Evolutionary conservation across 2,113 vertebrate species (phyloP).

Genomic region (Saiga tatarica): DNA sequence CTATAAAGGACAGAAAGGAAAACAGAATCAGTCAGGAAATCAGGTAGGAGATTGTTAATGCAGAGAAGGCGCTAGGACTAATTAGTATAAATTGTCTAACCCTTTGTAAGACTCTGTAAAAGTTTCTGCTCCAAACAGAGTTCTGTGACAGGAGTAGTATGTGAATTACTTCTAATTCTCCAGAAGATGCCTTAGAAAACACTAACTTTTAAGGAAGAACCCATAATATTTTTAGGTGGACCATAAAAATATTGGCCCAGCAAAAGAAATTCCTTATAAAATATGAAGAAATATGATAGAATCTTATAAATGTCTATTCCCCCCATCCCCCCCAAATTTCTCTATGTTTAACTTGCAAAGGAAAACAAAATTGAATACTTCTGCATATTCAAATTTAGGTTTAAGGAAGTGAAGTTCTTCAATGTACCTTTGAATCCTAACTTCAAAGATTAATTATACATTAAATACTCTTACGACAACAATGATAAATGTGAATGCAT

Average conservation of each 20-base stretch:
- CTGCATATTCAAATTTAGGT: neutral
- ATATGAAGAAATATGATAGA: slow-evolving; percentile 21
- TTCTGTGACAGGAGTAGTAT: neutral
- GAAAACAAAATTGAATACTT: neutral
- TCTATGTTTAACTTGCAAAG: neutral
- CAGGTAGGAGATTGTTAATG: neutral
- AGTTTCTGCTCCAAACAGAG: neutral
- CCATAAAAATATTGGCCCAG: neutral
- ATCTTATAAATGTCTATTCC: neutral
- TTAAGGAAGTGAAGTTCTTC: neutral
- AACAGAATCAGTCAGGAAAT: neutral
- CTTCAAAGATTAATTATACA: neutral
- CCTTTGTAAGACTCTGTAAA: neutral
- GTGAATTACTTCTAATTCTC: neutral
- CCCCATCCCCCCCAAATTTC: neutral
- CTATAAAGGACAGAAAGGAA: neutral
- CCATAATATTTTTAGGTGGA: neutral
- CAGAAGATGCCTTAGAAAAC: neutral
- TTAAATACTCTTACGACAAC: neutral
- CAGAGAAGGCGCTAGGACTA: neutral
- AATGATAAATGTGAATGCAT: neutral
- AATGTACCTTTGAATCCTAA: neutral
- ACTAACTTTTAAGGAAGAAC: neutral
- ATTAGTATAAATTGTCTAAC: neutral
- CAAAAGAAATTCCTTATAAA: neutral